Evolutionary conservation across 2,113 vertebrate species (phyloP).

Genomic region (Hirundichthys speculiger): DNA sequence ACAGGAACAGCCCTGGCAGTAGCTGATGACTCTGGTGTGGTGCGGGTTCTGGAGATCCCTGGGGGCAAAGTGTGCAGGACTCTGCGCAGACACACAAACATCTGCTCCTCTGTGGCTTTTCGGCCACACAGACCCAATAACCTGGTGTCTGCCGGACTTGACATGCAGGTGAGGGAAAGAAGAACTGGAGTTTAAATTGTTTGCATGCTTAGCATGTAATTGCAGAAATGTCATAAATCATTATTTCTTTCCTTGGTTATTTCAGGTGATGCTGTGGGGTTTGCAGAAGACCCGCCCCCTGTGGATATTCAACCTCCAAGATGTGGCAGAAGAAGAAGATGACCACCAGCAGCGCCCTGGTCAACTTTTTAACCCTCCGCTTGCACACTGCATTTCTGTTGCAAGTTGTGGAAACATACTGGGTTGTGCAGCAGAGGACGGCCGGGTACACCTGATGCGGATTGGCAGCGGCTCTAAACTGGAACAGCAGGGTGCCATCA

Average conservation of each 20-base stretch:
- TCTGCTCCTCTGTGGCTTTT: slow-evolving; percentile 93
- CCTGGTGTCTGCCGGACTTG: slow-evolving; percentile 92
- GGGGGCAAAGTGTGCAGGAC: slow-evolving; percentile 87
- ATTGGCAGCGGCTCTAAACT: slow-evolving; percentile 84
- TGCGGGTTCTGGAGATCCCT: slow-evolving; percentile 89
- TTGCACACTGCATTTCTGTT: slow-evolving; percentile 89
- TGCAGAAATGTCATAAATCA: background rate
- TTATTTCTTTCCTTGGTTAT: background rate
- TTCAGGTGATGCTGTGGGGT: slow-evolving; percentile 93
- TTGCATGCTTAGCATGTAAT: background rate
- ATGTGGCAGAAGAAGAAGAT: slow-evolving; percentile 78
- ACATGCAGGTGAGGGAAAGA: slow-evolving; percentile 90
- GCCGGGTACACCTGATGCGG: slow-evolving; percentile 87
- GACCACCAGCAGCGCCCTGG: slow-evolving; percentile 70
- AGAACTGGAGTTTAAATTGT: background rate
- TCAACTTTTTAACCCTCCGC: slow-evolving; percentile 91
- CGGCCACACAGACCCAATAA: slow-evolving; percentile 91
- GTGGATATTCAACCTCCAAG: slow-evolving; percentile 90
- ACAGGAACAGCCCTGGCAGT: slow-evolving; percentile 83
- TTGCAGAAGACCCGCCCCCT: slow-evolving; percentile 91
- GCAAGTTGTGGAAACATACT: slow-evolving; percentile 89
- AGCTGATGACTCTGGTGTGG: slow-evolving; percentile 89
- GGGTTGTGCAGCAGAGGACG: slow-evolving; percentile 92
- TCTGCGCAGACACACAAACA: slow-evolving; percentile 91
- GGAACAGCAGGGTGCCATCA: slow-evolving; percentile 82